These are phyloP conservation scores for Drosophila fungiperda DNA, from an alignment of 2,888 invertebrate genomes.

Conservation along the genomic window DNA sequence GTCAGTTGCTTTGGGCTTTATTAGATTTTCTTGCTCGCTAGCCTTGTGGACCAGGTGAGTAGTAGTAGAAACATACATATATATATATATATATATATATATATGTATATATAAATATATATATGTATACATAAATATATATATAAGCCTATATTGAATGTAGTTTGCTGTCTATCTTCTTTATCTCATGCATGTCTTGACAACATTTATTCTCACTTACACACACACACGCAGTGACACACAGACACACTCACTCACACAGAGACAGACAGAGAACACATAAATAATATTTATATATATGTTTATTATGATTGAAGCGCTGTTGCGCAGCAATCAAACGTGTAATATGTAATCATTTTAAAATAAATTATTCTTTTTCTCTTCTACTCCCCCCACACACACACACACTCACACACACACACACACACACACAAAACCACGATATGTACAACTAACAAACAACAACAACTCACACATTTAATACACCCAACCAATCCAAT, in stretches of 20 bases:
- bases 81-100: not conserved
- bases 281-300: constrained; percentile 43
- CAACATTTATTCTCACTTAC: constrained; percentile 10
- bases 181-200: constrained; percentile 28
- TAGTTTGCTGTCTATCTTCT: constrained; percentile 15
- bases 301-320: constrained; percentile 48
- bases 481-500: constrained; percentile 42
- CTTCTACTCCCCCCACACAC: constrained; percentile 48
- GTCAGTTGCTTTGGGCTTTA: constrained; percentile 51
- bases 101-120: not conserved
- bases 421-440: constrained; percentile 28
- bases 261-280: constrained; percentile 20
- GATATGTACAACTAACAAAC: constrained; percentile 19
- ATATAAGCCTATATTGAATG: constrained; percentile 1
- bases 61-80: constrained; percentile 15
- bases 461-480: constrained; percentile 35
- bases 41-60: constrained; percentile 41
- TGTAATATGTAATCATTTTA: constrained; percentile 54
- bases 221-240: constrained; percentile 15
- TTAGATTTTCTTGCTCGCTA: constrained; percentile 41
- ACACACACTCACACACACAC: constrained; percentile 26
- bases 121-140: not conserved
- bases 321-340: constrained; percentile 38
- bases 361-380: constrained; percentile 64
- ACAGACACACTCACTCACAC: constrained; percentile 8